These are phyloP conservation scores for Xanthorhoe spadicearia DNA, from an alignment of 2,888 invertebrate species.

Conservation along the genomic window DNA sequence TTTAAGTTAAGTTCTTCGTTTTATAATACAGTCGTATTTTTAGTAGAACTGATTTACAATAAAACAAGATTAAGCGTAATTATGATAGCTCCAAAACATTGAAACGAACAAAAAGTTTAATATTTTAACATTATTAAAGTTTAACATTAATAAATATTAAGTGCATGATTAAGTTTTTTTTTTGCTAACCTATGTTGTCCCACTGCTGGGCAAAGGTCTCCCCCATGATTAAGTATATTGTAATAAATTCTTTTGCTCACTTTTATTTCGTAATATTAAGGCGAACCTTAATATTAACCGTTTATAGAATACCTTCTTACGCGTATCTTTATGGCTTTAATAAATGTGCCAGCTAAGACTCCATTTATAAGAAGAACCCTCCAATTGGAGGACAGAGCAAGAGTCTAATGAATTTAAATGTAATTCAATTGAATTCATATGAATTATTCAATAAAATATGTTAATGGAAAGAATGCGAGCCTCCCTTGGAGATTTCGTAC, in stretches of 20 bases:
- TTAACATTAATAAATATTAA: too few relatives aligned
- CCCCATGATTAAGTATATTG: too few relatives aligned
- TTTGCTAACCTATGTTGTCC: too few relatives aligned
- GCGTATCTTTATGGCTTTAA: not conserved
- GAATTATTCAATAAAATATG: conserved; percentile 78
- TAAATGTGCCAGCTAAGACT: conserved; percentile 16
- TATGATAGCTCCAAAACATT: too few relatives aligned
- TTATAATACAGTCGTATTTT: too few relatives aligned
- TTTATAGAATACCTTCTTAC: not conserved
- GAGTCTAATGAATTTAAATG: conserved; percentile 77
- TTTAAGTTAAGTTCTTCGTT: too few relatives aligned
- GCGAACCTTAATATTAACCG: not conserved
- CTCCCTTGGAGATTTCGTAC: conserved; percentile 63
- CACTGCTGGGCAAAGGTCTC: too few relatives aligned
- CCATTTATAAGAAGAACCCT: conserved; percentile 20
- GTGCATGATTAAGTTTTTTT: too few relatives aligned
- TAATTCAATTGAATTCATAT: conserved; percentile 80
- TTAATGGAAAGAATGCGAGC: conserved; percentile 74
- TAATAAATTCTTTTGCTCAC: not conserved
- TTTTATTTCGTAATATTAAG: not conserved
- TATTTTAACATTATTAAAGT: too few relatives aligned
- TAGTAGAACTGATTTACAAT: too few relatives aligned
- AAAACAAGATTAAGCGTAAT: too few relatives aligned
- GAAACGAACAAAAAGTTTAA: too few relatives aligned
- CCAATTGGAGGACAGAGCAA: conserved; percentile 40